Evolutionary conservation across 2,797 vertebrate genomes (phyloP).

Genomic region (Pagetopsis macropterus): DNA sequence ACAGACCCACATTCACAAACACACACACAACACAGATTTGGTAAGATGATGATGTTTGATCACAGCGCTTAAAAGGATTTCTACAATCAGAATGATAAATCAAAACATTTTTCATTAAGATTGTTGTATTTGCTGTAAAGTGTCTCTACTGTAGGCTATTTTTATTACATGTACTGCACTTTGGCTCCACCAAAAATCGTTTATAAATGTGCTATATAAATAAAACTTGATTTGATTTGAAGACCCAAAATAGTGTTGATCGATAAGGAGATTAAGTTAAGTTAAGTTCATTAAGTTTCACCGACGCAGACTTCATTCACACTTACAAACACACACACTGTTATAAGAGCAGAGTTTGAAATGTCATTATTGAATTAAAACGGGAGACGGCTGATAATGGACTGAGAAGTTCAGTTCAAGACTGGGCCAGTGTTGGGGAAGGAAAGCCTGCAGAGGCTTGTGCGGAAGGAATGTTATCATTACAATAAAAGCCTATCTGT

Average conservation of each 20-base stretch:
- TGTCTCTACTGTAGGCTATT: no score
- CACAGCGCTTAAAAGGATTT: constrained; percentile 49
- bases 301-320: constrained; percentile 38
- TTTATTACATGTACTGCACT: no score
- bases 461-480: constrained; percentile 12
- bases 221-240: no score
- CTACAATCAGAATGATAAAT: constrained; percentile 50
- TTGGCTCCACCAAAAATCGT: no score
- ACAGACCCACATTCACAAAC: constrained; percentile 49
- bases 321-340: constrained; percentile 32
- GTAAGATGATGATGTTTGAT: constrained; percentile 58
- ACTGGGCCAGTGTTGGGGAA: constrained; percentile 48
- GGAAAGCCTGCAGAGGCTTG: constrained; percentile 47
- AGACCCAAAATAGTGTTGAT: constrained; percentile 31
- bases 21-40: constrained; percentile 44
- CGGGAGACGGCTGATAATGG: constrained; percentile 63
- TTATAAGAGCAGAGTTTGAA: constrained; percentile 64
- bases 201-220: no score
- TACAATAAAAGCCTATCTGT: constrained; percentile 23
- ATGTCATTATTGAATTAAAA: constrained; percentile 49
- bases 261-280: constrained; percentile 26
- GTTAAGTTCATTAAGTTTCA: constrained; percentile 22
- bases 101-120: constrained; percentile 32
- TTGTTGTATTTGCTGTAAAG: no score
- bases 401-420: constrained; percentile 64